phyloP scores from a whole-genome alignment of 2,888 invertebrate genomes.

The Lathronympha strigana region DNA sequence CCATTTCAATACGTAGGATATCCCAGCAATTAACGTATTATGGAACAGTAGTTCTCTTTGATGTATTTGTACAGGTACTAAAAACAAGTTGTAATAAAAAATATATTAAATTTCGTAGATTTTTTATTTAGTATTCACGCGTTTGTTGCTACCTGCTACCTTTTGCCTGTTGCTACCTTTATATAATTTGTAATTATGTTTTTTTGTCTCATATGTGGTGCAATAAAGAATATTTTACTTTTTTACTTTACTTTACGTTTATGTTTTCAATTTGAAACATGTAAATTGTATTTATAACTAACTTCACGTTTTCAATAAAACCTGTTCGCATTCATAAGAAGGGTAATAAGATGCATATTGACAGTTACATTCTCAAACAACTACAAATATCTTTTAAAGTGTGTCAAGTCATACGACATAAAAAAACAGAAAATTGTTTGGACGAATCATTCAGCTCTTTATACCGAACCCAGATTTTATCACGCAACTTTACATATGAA shows the following conservation, averaged over 20 bases:
- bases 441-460: slow-evolving; percentile 18
- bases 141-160: too few species aligned
- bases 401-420: slow-evolving; percentile 15
- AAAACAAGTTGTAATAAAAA: background rate
- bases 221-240: too few species aligned
- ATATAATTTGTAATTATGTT: too few species aligned
- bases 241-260: too few species aligned
- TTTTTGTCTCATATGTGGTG: too few species aligned
- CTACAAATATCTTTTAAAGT: slow-evolving; percentile 13
- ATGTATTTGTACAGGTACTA: background rate
- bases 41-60: background rate
- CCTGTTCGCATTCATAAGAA: background rate
- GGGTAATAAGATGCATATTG: slow-evolving; percentile 4
- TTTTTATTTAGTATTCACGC: too few species aligned
- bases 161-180: too few species aligned
- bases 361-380: slow-evolving; percentile 16
- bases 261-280: background rate
- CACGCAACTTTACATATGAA: slow-evolving; percentile 32
- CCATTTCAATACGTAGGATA: background rate
- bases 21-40: background rate
- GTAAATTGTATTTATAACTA: background rate
- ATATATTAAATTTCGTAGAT: too few species aligned
- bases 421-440: slow-evolving; percentile 10
- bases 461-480: slow-evolving; percentile 32
- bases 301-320: background rate